Conservation (phyloP, 1,140 invertebrate genomes). For the Popillia japonica region DNA sequence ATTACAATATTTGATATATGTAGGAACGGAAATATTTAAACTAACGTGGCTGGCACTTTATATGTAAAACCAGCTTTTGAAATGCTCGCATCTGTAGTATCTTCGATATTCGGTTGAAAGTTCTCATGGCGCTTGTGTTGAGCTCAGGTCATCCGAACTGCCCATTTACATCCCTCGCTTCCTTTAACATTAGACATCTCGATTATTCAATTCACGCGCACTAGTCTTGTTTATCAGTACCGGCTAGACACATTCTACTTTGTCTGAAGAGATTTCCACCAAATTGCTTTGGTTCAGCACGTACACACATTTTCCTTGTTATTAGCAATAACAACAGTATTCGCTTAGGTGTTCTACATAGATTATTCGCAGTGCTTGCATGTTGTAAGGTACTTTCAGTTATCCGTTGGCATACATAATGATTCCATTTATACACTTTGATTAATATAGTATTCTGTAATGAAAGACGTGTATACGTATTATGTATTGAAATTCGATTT, state of each 20-base stretch:
- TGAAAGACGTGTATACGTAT: too few species aligned
- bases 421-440: too few species aligned
- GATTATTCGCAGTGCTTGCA: not conserved
- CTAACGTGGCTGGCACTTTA: too few species aligned
- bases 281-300: slow-evolving; percentile 12
- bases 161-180: not conserved
- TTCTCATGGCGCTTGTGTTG: not conserved
- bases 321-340: not conserved
- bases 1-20: too few species aligned
- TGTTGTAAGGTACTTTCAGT: too few species aligned
- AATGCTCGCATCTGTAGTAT: not conserved
- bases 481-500: too few species aligned
- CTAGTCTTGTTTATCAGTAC: not conserved
- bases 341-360: not conserved
- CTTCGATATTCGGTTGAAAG: not conserved
- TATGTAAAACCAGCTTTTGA: too few species aligned
- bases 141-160: slow-evolving; percentile 19
- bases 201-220: slow-evolving; percentile 22
- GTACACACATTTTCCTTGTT: not conserved
- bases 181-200: slow-evolving; percentile 9
- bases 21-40: too few species aligned
- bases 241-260: slow-evolving; percentile 17
- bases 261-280: not conserved
- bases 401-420: too few species aligned
- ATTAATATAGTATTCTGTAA: too few species aligned